Conservation (phyloP, 1,140 invertebrate genomes). For the Drusus annulatus region DNA sequence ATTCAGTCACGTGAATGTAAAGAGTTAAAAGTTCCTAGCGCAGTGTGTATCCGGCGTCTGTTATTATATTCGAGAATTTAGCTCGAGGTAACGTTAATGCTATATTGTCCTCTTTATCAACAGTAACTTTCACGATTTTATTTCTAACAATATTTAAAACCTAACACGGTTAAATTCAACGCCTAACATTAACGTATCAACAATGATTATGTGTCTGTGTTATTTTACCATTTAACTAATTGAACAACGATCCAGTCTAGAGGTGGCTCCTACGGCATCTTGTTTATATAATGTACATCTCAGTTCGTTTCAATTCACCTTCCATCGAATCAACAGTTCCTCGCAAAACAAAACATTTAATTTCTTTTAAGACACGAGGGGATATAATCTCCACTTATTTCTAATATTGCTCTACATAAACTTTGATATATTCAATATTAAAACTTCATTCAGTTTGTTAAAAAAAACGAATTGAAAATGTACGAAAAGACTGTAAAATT, state of each 20-base stretch:
- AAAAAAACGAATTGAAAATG: neutral
- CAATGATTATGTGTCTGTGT: constrained; percentile 57
- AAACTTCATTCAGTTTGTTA: neutral
- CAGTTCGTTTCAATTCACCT: constrained; percentile 37
- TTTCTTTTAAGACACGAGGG: constrained; percentile 56
- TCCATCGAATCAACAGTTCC: constrained; percentile 15
- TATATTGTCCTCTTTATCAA: constrained; percentile 53
- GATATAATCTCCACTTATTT: constrained; percentile 49
- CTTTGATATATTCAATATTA: constrained; percentile 5
- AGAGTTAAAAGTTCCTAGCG: too few species aligned
- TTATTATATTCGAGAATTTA: neutral
- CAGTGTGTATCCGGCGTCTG: neutral
- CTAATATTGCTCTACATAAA: constrained; percentile 57
- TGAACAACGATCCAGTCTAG: constrained; percentile 58
- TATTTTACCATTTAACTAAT: constrained; percentile 56
- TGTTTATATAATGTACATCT: constrained; percentile 44
- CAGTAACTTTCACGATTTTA: constrained; percentile 16
- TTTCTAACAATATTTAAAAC: constrained; percentile 43
- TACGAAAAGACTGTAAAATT: constrained; percentile 22
- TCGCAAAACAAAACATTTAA: constrained; percentile 39
- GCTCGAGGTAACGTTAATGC: constrained; percentile 40
- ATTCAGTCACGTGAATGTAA: neutral
- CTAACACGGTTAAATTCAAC: constrained; percentile 18
- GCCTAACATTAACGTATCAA: constrained; percentile 53
- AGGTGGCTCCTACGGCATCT: constrained; percentile 52